Evolutionary conservation across 2,113 vertebrate genomes (phyloP), one percentile per base, ranked within the genome.

Genomic region (Microtus montanus): DNA sequence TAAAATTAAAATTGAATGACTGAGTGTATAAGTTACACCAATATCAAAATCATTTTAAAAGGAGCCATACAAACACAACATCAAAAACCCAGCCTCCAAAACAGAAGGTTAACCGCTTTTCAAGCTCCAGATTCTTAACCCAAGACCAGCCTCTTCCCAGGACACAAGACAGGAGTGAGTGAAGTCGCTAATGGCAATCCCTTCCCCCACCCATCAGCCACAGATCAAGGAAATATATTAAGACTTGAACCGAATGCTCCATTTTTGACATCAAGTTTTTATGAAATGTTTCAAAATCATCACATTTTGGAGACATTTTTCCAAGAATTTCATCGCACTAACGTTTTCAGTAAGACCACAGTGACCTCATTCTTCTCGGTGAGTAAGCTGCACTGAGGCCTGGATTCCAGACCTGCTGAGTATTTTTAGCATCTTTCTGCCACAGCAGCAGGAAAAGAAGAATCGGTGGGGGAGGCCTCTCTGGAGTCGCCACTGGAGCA

Each of bases 241-340:
- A 89, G 73, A 70, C 82, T 78, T 78, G 28, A 85, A 47, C 28
- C 2, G 26, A 54, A 91, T 19, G 54, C 64, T 83, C 30, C 70
- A 35, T 33, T 87, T 90, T 94, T 58, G 87, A 77, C 19, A 54
- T 74, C 54, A 84, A 73, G 63, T 74, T 92, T 92, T 95, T 41
- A 91, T 24, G 71, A 92, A 93, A 91, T 87, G 19, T 95, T 96
- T 96, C 92, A 83, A 95, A 96, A 94, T 89, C 44, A 94, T 49
- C 74, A 87, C 30, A 94, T 35, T 87, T 94, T 47, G 63, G 47
- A 70, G 87, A 63, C 10, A 30, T 85, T 87, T 71, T 77, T 54
- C 86, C 73, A 74, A 93, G 77, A 85, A 64, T 83, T 61, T 91
- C 78, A 86, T 52, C 64, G 58, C 80, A 47, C 44, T 90, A 64